These are phyloP conservation scores for Archaeoteleia sp. DNA, from an alignment of 2,888 invertebrate genomes.

Conservation along the genomic window DNA sequence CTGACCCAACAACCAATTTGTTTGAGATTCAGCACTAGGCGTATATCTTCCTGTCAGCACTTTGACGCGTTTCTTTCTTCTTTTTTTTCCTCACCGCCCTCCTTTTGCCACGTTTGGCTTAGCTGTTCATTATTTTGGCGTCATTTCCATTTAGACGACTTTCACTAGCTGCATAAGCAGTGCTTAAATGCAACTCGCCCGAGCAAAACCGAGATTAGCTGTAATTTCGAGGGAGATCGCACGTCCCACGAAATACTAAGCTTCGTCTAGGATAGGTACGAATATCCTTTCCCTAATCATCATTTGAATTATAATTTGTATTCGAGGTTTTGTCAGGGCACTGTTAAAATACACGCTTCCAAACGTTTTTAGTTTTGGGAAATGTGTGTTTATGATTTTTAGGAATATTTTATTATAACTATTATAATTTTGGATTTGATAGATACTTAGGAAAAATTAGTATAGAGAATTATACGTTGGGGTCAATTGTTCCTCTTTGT, in stretches of 20 bases:
- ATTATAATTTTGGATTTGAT: no score
- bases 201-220: constrained; percentile 47
- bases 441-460: no score
- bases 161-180: constrained; percentile 37
- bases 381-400: no score
- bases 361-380: no score
- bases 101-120: constrained; percentile 8
- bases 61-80: background rate
- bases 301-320: constrained; percentile 7
- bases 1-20: constrained; percentile 13
- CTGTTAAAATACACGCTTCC: no score
- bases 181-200: constrained; percentile 32
- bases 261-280: constrained; percentile 27
- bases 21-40: constrained; percentile 11
- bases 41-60: constrained; percentile 14
- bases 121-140: constrained; percentile 34
- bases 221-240: constrained; percentile 35
- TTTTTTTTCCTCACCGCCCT: background rate
- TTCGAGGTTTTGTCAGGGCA: background rate
- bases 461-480: no score
- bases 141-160: constrained; percentile 50
- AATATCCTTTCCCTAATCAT: constrained; percentile 35
- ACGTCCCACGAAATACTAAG: constrained; percentile 22
- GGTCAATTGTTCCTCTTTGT: no score
- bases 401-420: no score